Evolutionary conservation across 2,113 vertebrate genomes (phyloP), one percentile per base, ranked within the genome.

Genomic region (Eulemur macaco): DNA sequence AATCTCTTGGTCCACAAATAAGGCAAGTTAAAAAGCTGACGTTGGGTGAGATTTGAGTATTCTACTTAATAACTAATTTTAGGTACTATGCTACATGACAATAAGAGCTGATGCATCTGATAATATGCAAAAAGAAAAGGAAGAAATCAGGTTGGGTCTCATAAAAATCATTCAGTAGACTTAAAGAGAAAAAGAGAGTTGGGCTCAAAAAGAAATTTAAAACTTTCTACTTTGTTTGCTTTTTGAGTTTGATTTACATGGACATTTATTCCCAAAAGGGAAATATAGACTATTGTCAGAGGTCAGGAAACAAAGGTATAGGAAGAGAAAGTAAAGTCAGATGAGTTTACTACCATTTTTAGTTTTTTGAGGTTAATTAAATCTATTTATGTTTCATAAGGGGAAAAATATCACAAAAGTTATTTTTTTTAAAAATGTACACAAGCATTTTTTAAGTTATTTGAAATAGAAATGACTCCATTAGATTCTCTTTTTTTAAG

Each of bases 321-420:
- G 39, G 76, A 81, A 66, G 31, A 86, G 60, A 89, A 76, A 81
- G 31, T 54, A 76, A 86, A 89, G 39, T 34, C 18, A 42, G 25
- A 23, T 91, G 58, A 80, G 34, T 89, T 89, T 95, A 68, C 37
- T 77, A 74, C 58, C 45, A 89, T 15, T 74, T 86, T 89, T 42
- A 77, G 81, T 83, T 96, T 87, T 45, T 37, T 63, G 34, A 66
- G 8, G 68, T 87, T 95, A 87, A 96, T 94, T 94, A 86, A 88
- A 69, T 95, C 31, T 86, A 66, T 81, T 94, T 88, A 47, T 25
- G 45, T 76, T 96, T 95, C 78, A 50, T 88, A 81, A 90, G 71
- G 80, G 90, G 54, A 86, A 89, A 92, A 69, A 45, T 52, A 42
- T 56, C 17, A 56, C 17, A 88, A 68, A 58, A 52, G 7, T 87